A percentile compares a stretch with the other conserved stretches of the same genome.
phyloP scores from a whole-genome alignment of 2,888 invertebrate species.

The Mythimna impura region DNA sequence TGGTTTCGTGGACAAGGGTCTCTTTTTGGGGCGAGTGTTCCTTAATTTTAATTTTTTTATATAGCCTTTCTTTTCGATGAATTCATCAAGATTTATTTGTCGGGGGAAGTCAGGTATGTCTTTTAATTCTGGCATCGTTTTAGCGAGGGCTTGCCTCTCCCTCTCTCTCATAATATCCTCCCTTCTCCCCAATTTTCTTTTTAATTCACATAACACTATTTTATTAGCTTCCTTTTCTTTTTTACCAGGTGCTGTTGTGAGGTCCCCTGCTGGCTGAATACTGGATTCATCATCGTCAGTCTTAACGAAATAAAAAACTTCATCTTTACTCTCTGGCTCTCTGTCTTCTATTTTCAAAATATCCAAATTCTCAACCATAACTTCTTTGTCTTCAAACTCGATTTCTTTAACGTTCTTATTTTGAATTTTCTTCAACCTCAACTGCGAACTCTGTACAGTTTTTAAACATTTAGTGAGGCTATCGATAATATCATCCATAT shows the following conservation, averaged over 20 bases:
- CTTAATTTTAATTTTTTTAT: conserved; percentile 79
- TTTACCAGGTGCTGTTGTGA: conserved; percentile 81
- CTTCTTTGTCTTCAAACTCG: conserved; percentile 63
- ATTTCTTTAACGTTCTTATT: conserved; percentile 71
- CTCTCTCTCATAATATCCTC: conserved; percentile 88
- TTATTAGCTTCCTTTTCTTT: conserved; percentile 83
- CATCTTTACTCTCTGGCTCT: conserved; percentile 82
- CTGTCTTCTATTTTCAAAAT: conserved; percentile 81
- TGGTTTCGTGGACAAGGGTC: conserved; percentile 63
- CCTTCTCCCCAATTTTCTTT: conserved; percentile 84
- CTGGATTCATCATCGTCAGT: conserved; percentile 80
- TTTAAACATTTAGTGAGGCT: conserved; percentile 79
- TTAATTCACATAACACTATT: conserved; percentile 83
- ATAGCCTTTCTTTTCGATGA: conserved; percentile 76
- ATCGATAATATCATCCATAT: conserved; percentile 83
- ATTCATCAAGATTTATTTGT: conserved; percentile 81
- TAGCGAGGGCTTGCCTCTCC: conserved; percentile 85
- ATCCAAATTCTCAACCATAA: conserved; percentile 65
- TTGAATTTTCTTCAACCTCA: conserved; percentile 82
- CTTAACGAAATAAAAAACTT: conserved; percentile 86
- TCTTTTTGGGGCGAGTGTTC: conserved; percentile 60
- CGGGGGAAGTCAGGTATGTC: conserved; percentile 85
- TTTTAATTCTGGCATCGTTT: conserved; percentile 86
- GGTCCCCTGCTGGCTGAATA: conserved; percentile 73
- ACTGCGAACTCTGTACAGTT: conserved; percentile 81